Evolutionary conservation across 1,140 invertebrate species (phyloP).

Genomic region (Drosophila novamexicana): DNA sequence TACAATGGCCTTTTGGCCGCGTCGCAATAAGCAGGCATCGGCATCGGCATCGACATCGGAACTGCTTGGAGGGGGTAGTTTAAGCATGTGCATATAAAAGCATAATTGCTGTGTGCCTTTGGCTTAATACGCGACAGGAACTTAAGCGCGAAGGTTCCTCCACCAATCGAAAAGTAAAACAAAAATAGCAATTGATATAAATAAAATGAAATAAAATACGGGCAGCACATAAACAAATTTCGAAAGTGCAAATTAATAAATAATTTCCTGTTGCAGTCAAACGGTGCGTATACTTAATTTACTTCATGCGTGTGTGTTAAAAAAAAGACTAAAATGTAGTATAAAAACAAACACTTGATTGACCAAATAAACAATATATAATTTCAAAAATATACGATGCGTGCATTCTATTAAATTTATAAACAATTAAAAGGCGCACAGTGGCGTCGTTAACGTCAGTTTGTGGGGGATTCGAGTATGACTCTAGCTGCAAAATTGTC

Average conservation of each 20-base stretch:
- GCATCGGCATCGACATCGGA: slow-evolving; percentile 25
- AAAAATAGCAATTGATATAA: slow-evolving; percentile 6
- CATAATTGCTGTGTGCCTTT: slow-evolving; percentile 67
- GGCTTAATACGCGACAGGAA: slow-evolving; percentile 70
- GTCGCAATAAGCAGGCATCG: slow-evolving; percentile 70
- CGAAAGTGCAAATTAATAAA: slow-evolving; percentile 13
- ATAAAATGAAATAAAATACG: slow-evolving; percentile 13
- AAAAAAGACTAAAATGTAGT: slow-evolving; percentile 47
- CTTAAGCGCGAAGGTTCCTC: slow-evolving; percentile 60
- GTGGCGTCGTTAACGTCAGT: slow-evolving; percentile 24
- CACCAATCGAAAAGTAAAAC: slow-evolving; percentile 9
- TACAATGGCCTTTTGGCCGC: slow-evolving; percentile 63
- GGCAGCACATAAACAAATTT: slow-evolving; percentile 12
- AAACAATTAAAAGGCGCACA: slow-evolving; percentile 48
- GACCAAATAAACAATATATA: slow-evolving; percentile 40
- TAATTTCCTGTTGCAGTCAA: slow-evolving; percentile 36
- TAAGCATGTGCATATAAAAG: slow-evolving; percentile 66
- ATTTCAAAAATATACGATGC: slow-evolving; percentile 52
- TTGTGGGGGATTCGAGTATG: neutral
- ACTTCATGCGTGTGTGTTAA: slow-evolving; percentile 18
- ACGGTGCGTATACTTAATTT: slow-evolving; percentile 72
- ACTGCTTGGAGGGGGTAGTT: slow-evolving; percentile 22
- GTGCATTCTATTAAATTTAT: slow-evolving; percentile 31
- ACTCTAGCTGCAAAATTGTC: neutral
- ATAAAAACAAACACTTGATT: slow-evolving; percentile 25